These are phyloP conservation scores for Microcebus tavaratra DNA, from an alignment of 2,113 vertebrate genomes.

Conservation along the genomic window DNA sequence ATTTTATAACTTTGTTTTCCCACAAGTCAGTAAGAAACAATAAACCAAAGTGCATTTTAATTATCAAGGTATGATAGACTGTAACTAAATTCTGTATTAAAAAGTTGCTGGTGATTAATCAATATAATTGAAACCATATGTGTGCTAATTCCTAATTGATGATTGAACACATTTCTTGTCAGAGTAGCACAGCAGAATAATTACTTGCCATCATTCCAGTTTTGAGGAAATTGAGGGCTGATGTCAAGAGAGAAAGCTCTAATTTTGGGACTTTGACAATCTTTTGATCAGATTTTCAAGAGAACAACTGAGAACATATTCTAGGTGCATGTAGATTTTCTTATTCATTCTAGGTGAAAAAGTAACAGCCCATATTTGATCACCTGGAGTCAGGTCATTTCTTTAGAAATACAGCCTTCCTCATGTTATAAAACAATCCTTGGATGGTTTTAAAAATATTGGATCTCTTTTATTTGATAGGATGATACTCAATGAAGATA, in stretches of 20 bases:
- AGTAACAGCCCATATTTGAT: background rate
- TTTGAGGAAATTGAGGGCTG: slow-evolving; percentile 3
- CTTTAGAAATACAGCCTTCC: background rate
- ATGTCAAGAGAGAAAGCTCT: background rate
- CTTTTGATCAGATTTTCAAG: background rate
- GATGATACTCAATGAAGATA: background rate
- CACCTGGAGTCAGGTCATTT: background rate
- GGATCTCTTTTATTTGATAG: background rate
- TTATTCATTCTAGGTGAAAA: background rate
- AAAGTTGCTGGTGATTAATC: slow-evolving; percentile 65
- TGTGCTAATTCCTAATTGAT: slow-evolving; percentile 61
- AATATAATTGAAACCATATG: slow-evolving; percentile 56
- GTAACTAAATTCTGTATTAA: slow-evolving; percentile 63
- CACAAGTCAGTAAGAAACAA: slow-evolving; percentile 48
- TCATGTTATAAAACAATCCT: background rate
- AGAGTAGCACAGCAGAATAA: slow-evolving; percentile 42
- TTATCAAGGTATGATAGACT: slow-evolving; percentile 55
- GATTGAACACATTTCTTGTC: slow-evolving; percentile 21
- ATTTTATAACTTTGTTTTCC: slow-evolving; percentile 61
- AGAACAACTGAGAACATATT: background rate
- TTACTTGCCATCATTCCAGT: background rate
- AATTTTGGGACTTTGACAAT: background rate
- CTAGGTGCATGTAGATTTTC: background rate
- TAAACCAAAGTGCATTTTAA: slow-evolving; percentile 63
- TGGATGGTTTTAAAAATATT: background rate